Base-by-base conservation (phyloP, 1,140 invertebrate genomes). In the Idris sp. region DNA sequence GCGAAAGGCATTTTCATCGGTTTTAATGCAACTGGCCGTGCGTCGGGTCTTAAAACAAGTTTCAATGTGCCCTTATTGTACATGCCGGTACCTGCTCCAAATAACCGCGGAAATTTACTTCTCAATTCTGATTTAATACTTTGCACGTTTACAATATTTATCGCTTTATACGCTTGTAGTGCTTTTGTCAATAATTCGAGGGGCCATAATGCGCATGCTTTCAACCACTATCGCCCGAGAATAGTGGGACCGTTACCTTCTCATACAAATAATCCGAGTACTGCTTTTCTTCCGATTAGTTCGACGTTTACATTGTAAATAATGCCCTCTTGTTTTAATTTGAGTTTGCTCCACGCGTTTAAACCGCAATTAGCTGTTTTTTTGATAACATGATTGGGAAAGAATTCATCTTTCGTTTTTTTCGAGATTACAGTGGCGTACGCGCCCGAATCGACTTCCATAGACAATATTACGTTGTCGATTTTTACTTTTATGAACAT, bases 371-470 rank as follows among this genome's bases (percentile, higher is more conserved):
- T 58, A 8, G 26, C 10, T 10, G 46, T 16, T 11, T 58, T 36
- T 8, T 58, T 26, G 4, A 48, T 10, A 36, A 44, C 2, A 48
- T 4, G 7, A 28, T 3, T 18, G 56, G 43, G 16, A 61, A 61
- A 4, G 36, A 16, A 38, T n/a, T 33, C 2, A n/a, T 61, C 33
- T 48, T 61, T 61, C 5, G 33, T 38, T 10, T 1, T 11, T 46
- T 48, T 48, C 1, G 56, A 61, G 8, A 48, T 48, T n/a, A 11
- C 56, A 2, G 56, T 22, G 13, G 48, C 14, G 10, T 61, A 61
- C 7, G 43, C 43, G 4, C 56, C 56, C 14, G 43, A 44, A 10
- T 61, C 43, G 25, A 61, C 43, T 38, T 61, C 43, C 56, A 61
- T 61, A 1, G n/a, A 2, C 2, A 61, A n/a, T 4, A 14, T 2